These are phyloP conservation scores for Pseudochromis fuscus DNA, from an alignment of 2,797 vertebrate species.

Conservation along the genomic window DNA sequence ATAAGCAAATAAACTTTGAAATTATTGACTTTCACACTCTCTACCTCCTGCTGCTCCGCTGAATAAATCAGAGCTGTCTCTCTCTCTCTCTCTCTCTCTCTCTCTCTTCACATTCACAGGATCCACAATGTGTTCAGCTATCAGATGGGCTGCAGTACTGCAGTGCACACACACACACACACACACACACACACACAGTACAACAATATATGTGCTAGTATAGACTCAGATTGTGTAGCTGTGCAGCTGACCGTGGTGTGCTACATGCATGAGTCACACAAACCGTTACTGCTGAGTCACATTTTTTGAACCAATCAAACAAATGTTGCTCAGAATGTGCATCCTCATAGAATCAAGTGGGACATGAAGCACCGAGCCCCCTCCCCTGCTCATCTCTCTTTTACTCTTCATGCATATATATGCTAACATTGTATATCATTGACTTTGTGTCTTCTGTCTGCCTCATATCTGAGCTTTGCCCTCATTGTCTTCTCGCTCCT, in stretches of 20 bases:
- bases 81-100: slow-evolving; percentile 12
- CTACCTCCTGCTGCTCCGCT: slow-evolving; percentile 61
- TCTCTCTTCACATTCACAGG: slow-evolving; percentile 31
- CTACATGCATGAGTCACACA: slow-evolving; percentile 1
- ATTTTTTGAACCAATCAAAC: neutral
- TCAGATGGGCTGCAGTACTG: slow-evolving; percentile 46
- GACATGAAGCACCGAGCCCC: too few species aligned
- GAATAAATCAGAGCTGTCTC: slow-evolving; percentile 63
- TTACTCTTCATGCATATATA: too few species aligned
- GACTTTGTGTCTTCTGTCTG: too few species aligned
- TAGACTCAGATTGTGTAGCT: slow-evolving; percentile 6
- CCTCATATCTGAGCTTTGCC: too few species aligned
- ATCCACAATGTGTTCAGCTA: slow-evolving; percentile 53
- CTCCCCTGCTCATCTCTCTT: too few species aligned
- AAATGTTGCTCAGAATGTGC: neutral
- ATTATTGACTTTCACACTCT: slow-evolving; percentile 70
- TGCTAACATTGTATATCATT: too few species aligned
- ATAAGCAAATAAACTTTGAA: slow-evolving; percentile 74
- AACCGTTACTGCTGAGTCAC: neutral
- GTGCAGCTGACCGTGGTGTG: slow-evolving; percentile 11
- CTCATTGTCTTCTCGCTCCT: too few species aligned
- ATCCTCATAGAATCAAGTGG: neutral
- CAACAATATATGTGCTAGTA: neutral
- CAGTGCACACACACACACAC: slow-evolving; percentile 15
- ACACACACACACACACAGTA: slow-evolving; percentile 7